phyloP scores from a whole-genome alignment of 92 coral and sea anemone genomes.

The Phenganax subtilis region DNA sequence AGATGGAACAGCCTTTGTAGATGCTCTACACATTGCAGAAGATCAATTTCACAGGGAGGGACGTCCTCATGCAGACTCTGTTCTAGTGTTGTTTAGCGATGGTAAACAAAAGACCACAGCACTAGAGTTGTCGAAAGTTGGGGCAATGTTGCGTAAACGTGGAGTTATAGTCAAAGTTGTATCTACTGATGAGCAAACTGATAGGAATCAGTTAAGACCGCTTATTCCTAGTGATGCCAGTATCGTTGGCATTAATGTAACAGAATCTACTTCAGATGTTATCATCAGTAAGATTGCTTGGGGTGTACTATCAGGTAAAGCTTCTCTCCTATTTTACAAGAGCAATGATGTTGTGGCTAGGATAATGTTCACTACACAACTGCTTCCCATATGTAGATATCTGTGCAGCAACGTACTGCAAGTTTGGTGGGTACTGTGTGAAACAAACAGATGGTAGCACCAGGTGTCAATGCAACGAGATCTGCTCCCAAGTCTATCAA shows the following conservation, averaged over 20 bases:
- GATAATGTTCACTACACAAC: no score
- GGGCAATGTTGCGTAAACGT: slow-evolving; percentile 21
- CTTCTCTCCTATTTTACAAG: no score
- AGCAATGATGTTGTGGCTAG: no score
- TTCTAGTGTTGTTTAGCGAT: slow-evolving; percentile 27
- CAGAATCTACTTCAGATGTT: not conserved
- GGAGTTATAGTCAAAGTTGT: slow-evolving; percentile 11
- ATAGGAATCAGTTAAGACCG: slow-evolving; percentile 22
- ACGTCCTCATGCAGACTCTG: slow-evolving; percentile 30
- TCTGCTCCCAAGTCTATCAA: slow-evolving; percentile 17
- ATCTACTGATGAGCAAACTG: slow-evolving; percentile 20
- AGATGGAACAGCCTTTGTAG: slow-evolving; percentile 21
- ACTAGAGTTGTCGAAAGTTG: slow-evolving; percentile 24
- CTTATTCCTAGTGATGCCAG: slow-evolving; percentile 6
- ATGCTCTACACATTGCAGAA: slow-evolving; percentile 20
- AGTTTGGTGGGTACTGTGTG: slow-evolving; percentile 61
- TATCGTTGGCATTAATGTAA: slow-evolving; percentile 19
- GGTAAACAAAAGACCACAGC: slow-evolving; percentile 6
- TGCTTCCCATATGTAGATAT: slow-evolving; percentile 4
- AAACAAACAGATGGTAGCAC: slow-evolving; percentile 55
- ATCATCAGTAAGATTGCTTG: slow-evolving; percentile 29
- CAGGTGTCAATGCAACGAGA: slow-evolving; percentile 25
- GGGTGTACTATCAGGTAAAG: slow-evolving; percentile 17
- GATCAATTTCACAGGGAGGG: slow-evolving; percentile 38
- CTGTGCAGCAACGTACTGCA: slow-evolving; percentile 41